Conservation (phyloP, 2,888 invertebrate genomes). For the Scaptomyza reducta region DNA sequence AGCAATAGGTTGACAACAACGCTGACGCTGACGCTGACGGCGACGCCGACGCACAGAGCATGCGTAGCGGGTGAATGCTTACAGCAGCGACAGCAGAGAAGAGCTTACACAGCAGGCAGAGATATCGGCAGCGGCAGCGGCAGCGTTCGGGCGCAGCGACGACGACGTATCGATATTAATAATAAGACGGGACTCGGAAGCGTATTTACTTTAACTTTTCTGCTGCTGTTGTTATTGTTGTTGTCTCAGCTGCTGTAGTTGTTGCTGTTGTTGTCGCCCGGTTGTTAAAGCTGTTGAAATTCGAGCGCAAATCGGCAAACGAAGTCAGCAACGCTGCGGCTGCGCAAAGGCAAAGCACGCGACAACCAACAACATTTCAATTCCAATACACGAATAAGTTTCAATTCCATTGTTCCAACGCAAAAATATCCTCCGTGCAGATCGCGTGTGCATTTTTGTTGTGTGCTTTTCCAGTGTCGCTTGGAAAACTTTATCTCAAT, state of each 20-base stretch:
- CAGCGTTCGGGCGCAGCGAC: constrained; percentile 38
- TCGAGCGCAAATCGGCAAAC: constrained; percentile 68
- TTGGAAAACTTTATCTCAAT: not conserved
- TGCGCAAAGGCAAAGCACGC: constrained; percentile 81
- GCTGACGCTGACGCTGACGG: constrained; percentile 8
- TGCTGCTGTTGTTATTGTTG: constrained; percentile 22
- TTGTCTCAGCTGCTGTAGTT: constrained; percentile 20
- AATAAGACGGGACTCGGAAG: constrained; percentile 74
- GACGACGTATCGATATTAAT: constrained; percentile 57
- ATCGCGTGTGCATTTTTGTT: constrained; percentile 14
- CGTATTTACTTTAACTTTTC: constrained; percentile 47
- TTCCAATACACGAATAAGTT: too few species aligned
- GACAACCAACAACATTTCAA: constrained; percentile 48
- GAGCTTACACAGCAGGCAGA: constrained; percentile 6
- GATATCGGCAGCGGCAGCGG: constrained; percentile 24
- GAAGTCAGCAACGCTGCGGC: constrained; percentile 80
- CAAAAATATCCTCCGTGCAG: constrained; percentile 15
- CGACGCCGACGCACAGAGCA: constrained; percentile 49
- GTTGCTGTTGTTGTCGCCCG: constrained; percentile 30
- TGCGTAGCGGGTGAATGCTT: constrained; percentile 41
- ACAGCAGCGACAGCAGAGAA: constrained; percentile 9
- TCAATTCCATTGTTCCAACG: constrained; percentile 4
- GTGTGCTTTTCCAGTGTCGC: constrained; percentile 13
- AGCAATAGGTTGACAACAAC: constrained; percentile 3
- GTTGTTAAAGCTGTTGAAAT: constrained; percentile 67